These are phyloP conservation scores for Eucera pruinosa DNA, from an alignment of 2,888 invertebrate species.

Conservation along the genomic window DNA sequence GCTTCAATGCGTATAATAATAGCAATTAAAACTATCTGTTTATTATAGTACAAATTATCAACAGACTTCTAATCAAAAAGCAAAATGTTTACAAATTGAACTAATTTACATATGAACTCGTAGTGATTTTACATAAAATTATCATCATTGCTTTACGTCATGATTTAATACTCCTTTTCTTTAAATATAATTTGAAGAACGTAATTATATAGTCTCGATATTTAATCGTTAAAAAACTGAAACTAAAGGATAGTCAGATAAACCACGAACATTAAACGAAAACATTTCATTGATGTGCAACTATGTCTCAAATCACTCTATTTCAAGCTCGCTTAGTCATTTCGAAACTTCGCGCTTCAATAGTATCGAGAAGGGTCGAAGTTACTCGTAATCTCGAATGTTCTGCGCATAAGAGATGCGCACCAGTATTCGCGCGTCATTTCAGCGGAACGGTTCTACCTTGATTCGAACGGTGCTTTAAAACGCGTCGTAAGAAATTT, in stretches of 20 bases:
- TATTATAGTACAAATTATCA: constrained; percentile 44
- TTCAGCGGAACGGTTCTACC: not conserved
- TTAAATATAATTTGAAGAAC: too few relatives aligned
- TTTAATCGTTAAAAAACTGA: not conserved
- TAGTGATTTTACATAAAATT: constrained; percentile 9
- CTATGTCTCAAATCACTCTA: not conserved
- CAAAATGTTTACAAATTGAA: constrained; percentile 29
- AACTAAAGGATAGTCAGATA: not conserved
- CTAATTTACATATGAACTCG: constrained; percentile 44
- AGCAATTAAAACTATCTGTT: constrained; percentile 33
- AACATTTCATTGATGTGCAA: not conserved
- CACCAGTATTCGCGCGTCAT: not conserved
- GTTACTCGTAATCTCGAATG: not conserved
- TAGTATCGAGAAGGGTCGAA: not conserved
- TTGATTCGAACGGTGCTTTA: not conserved
- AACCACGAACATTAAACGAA: not conserved
- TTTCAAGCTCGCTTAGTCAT: not conserved
- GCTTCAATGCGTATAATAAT: constrained; percentile 13
- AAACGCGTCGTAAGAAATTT: constrained; percentile 3
- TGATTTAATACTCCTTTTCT: too few relatives aligned
- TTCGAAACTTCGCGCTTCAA: not conserved
- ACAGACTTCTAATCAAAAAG: constrained; percentile 29
- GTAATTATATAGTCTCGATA: too few relatives aligned
- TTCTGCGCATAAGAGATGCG: too few relatives aligned
- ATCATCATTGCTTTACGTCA: not conserved